Conservation (phyloP, 2,113 vertebrate genomes). For the zebrafish (Danio rerio) region GRCz12tu NC_133200.1:32479001-32479500, state of each 20-base stretch:
- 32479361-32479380: constrained; percentile 15
- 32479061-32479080: no score
- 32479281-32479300: constrained; percentile 53
- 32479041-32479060: no score
- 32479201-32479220: neutral
- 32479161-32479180: neutral
- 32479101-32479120: neutral
- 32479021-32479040: no score
- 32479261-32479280: constrained; percentile 55
- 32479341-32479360: neutral
- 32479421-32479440: constrained; percentile 7
- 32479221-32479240: constrained; percentile 16
- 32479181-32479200: constrained; percentile 14
- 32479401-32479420: constrained; percentile 12
- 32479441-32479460: constrained; percentile 9
- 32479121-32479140: neutral
- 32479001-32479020: no score
- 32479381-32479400: neutral
- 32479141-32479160: constrained; percentile 7
- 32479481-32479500: constrained; percentile 37
- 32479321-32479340: constrained; percentile 1
- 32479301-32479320: constrained; percentile 33
- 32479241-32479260: constrained; percentile 1
- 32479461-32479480: constrained; percentile 7
- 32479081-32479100: no score